A percentile compares a stretch with the other conserved stretches of the same genome.
Conservation (phyloP, 1,140 invertebrate genomes). For the Elysia chlorotica region DNA sequence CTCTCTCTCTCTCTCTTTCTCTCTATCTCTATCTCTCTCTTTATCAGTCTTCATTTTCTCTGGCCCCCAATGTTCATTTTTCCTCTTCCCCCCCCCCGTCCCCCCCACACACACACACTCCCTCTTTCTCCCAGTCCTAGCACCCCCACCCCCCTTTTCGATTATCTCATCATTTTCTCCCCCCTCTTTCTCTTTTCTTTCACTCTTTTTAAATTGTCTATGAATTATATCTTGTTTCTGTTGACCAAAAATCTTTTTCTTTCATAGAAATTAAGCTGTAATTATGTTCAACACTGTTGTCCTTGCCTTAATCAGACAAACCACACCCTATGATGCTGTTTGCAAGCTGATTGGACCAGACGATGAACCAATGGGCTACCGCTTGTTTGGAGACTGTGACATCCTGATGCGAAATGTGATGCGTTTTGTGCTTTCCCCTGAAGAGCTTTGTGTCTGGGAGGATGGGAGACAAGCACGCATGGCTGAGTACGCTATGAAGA, state of each 20-base stretch:
- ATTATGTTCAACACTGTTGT: too few species aligned
- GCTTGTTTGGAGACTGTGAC: slow-evolving; percentile 56
- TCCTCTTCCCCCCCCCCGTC: too few species aligned
- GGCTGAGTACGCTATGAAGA: slow-evolving; percentile 33
- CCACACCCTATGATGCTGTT: not conserved
- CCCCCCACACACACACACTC: not conserved
- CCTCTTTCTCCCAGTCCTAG: not conserved
- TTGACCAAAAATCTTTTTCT: too few species aligned
- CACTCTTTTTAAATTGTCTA: too few species aligned
- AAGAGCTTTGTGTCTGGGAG: slow-evolving; percentile 41
- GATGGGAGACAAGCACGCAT: slow-evolving; percentile 30
- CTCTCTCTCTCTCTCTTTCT: too few species aligned
- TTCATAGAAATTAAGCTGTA: too few species aligned
- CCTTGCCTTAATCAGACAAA: slow-evolving; percentile 5
- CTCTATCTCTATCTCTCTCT: too few species aligned
- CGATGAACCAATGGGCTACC: slow-evolving; percentile 18
- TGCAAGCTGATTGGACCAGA: slow-evolving; percentile 39
- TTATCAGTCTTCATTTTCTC: too few species aligned
- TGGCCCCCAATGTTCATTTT: too few species aligned
- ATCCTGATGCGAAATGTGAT: slow-evolving; percentile 46
- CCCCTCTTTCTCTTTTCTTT: slow-evolving; percentile 4
- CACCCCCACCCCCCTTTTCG: not conserved
- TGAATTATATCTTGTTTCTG: too few species aligned
- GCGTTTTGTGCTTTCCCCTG: slow-evolving; percentile 29
- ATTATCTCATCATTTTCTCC: not conserved